Evolutionary conservation across 1,140 invertebrate species (phyloP), one percentile per base, ranked within the genome.

Genomic region (Drosophila leontia): DNA sequence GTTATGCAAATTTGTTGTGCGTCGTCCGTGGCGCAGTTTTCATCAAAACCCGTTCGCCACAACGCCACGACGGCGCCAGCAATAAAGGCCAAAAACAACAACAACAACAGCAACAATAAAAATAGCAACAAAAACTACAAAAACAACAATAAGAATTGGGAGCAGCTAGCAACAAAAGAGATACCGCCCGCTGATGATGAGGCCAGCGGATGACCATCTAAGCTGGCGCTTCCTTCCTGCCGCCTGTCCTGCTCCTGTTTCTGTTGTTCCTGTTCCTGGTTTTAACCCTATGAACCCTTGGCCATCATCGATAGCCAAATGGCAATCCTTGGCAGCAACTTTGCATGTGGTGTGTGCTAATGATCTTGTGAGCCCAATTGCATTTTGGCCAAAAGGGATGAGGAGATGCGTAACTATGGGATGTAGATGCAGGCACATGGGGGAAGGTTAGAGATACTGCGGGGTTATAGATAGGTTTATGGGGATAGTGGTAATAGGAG

Each of bases 1-100:
- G 84, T 88, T 87, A 87, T 87, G 84, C 85, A 87, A 87, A 87
- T 87, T 88, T 87, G 84, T 78, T 87, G 78, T 62, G 64, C 82
- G 51, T 42, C 75, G 55, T 37, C 69, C 48, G 75, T 85, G 69
- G 85, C 84, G 78, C 69, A 83, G 84, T 87, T 88, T 77, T 88
- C 80, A 87, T 84, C 85, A 87, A 80, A 88, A 80, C 70, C 67
- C 53, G 57, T 82, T 87, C 74, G 75, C 69, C 84, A 74, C 47
- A 76, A 42, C 59, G 61, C 57, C 69, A 45, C 70, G 55, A 60
- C 45, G 68, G 68, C 55, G 70, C 67, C 70, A 50, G 53, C 70
- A 72, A 72, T 72, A 72, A 72, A 71, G 67, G 48, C 53, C 45
- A 72, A 37, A 71, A 32, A 35, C 65, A 68, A 71, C 68, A 60